A percentile compares a stretch with the other conserved stretches of the same genome.
Evolutionary conservation across 2,797 vertebrate genomes (phyloP).

Genomic region (Amniataba percoides): DNA sequence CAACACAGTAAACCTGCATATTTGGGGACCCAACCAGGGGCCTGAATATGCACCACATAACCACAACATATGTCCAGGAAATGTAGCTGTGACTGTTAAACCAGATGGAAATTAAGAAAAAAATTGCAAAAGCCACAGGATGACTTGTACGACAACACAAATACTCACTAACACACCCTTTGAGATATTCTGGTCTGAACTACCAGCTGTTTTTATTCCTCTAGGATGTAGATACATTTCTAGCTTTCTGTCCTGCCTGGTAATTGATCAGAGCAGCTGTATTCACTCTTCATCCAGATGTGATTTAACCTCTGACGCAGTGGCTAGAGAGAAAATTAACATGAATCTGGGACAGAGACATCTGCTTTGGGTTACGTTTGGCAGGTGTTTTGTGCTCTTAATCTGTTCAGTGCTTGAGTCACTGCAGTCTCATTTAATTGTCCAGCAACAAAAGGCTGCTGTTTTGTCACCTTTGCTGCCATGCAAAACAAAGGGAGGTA

Average conservation of each 20-base stretch:
- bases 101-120: constrained; percentile 10
- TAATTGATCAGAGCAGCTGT: constrained; percentile 39
- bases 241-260: constrained; percentile 7
- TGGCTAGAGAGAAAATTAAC: neutral
- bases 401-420: constrained; percentile 11
- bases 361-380: constrained; percentile 25
- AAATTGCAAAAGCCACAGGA: neutral
- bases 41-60: neutral
- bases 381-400: constrained; percentile 23
- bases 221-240: neutral
- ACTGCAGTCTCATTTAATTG: neutral
- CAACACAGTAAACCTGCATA: neutral
- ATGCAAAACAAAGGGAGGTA: neutral
- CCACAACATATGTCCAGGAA: neutral
- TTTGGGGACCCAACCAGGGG: neutral
- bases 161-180: neutral
- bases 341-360: constrained; percentile 16
- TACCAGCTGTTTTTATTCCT: constrained; percentile 15
- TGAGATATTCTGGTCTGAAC: constrained; percentile 5
- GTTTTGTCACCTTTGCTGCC: constrained; percentile 2
- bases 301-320: constrained; percentile 16
- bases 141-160: neutral
- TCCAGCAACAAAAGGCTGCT: constrained; percentile 12
- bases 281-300: constrained; percentile 15
- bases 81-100: neutral